These are phyloP conservation scores for Dendrocopos noguchii DNA, from an alignment of 2,113 vertebrate genomes.

Conservation along the genomic window DNA sequence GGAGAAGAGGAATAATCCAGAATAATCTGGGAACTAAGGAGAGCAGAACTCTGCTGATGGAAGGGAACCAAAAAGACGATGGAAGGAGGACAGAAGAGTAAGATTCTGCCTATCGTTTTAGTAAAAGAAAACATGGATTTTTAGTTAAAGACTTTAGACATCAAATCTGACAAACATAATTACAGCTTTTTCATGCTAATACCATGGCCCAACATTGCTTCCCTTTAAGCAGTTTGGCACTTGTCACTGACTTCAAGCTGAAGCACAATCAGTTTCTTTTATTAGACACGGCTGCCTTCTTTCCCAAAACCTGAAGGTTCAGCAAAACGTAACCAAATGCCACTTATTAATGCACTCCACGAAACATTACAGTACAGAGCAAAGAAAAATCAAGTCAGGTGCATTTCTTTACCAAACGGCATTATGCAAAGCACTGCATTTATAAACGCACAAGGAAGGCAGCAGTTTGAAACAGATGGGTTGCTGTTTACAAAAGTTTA, in stretches of 20 bases:
- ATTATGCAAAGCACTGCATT: slow-evolving; percentile 67
- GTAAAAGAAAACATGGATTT: neutral
- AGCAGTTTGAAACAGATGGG: slow-evolving; percentile 72
- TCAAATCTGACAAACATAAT: neutral
- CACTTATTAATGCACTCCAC: neutral
- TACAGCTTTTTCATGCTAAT: neutral
- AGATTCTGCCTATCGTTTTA: neutral
- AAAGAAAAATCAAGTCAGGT: slow-evolving; percentile 35
- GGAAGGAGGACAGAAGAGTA: neutral
- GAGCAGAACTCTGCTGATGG: neutral
- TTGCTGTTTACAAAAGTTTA: slow-evolving; percentile 61
- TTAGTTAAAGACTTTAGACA: neutral
- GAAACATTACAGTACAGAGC: slow-evolving; percentile 6
- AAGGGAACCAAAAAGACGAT: neutral
- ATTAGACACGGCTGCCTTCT: neutral
- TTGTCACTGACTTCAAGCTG: neutral
- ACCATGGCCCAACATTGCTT: fast-evolving
- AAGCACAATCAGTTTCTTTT: neutral
- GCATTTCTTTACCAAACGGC: slow-evolving; percentile 56
- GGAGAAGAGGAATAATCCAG: neutral
- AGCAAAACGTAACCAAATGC: slow-evolving; percentile 33
- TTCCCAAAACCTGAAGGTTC: neutral
- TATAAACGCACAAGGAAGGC: slow-evolving; percentile 56
- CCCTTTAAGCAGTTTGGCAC: neutral
- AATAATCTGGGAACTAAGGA: slow-evolving; percentile 9